phyloP scores from a whole-genome alignment of 2,113 vertebrate genomes.

The Phalacrocorax brasilianus region DNA sequence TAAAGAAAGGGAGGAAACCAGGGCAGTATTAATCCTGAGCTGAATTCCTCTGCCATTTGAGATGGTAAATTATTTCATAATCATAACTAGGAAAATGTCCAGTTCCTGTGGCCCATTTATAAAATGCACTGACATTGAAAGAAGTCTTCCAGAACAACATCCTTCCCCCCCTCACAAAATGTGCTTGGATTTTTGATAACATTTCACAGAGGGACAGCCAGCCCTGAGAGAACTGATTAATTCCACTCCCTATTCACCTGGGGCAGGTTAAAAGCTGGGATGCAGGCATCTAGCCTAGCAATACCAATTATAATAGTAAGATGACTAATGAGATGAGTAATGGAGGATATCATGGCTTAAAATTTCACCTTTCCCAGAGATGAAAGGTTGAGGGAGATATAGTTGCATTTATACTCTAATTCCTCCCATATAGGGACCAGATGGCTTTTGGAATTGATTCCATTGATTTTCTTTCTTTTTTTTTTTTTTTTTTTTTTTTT shows the following conservation, averaged over 20 bases:
- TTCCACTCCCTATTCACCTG: not conserved
- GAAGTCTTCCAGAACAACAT: not conserved
- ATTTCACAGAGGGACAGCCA: not conserved
- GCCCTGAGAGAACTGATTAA: not conserved
- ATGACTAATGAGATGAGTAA: slow-evolving; percentile 21
- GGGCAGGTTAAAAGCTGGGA: not conserved
- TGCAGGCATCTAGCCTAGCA: not conserved
- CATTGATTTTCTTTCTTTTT: not conserved
- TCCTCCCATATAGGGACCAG: not conserved
- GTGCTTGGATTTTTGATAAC: not conserved
- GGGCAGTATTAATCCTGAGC: not conserved
- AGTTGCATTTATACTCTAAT: not conserved
- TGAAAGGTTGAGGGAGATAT: not conserved
- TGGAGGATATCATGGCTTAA: not conserved
- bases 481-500: too few relatives aligned
- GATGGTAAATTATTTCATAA: not conserved
- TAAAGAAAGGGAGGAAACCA: not conserved
- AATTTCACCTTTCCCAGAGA: slow-evolving; percentile 22
- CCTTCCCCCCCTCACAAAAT: not conserved
- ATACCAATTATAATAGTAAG: not conserved
- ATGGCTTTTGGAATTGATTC: not conserved
- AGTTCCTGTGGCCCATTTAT: not conserved
- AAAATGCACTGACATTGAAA: not conserved
- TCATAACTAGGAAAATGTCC: not conserved
- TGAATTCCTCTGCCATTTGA: not conserved